Base-by-base conservation (phyloP, 2,888 invertebrate genomes). In the Drepana falcataria region DNA sequence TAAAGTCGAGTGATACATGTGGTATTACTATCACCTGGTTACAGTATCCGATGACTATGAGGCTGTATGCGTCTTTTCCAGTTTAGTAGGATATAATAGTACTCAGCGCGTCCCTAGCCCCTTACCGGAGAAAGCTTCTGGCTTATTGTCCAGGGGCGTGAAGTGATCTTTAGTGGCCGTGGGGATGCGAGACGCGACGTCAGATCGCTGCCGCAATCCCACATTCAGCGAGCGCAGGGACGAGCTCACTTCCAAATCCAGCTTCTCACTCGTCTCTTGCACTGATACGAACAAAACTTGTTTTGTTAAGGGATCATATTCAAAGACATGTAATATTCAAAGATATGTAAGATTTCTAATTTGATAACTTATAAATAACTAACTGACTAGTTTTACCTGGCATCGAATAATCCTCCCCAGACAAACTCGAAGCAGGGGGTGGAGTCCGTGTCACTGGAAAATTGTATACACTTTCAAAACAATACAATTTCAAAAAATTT, bases 371-470 rank as follows among this genome's bases (percentile, higher is more conserved):
- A 21, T 21, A 21, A 21, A 21, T 21, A 21, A 21, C 3, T 9
- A 44, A 44, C 6, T 44, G 1, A 1, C 9, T 9, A 44, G 44
- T 6, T 61, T 70, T 71, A 84, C 84, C 77, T 74, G 79, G 65
- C 55, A 81, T 64, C 56, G 83, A 77, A 73, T 77, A 89, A 63
- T 89, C 88, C 64, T 89, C 90, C 33, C 87, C 84, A 47, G 86
- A 85, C 60, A 87, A 73, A 67, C 89, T 89, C 48, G 83, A 84
- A 47, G 85, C 81, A 4, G 89, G 89, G n/a, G 91, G 91, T 49
- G 91, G 91, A 5, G 91, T 91, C 59, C 91, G 85, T 57, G 82
- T 87, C 71, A 91, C 91, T 91, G 74, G 56, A 21, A 75, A 75
- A 49, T 55, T 47, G 53, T 48, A 53, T 44, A 2, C 47, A 49